Conservation (phyloP, 2,888 invertebrate genomes). For the Drosophila yooni region DNA sequence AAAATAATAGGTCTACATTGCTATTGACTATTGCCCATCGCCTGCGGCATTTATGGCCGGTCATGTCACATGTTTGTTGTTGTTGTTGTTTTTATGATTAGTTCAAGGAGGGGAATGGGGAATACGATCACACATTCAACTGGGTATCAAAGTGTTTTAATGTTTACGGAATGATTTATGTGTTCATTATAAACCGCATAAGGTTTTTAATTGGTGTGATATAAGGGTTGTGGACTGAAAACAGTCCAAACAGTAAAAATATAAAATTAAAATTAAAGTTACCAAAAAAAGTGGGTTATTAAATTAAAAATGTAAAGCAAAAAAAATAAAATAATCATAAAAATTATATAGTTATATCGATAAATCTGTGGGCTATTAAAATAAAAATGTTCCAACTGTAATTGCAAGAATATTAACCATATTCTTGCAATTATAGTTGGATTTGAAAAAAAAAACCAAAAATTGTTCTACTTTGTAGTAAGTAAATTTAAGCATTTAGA, state of each 20-base stretch:
- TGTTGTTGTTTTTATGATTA: conserved; percentile 57
- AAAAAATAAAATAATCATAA: not conserved
- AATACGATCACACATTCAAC: conserved; percentile 23
- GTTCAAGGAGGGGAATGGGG: conserved; percentile 35
- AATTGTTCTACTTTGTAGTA: not conserved
- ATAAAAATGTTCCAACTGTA: not conserved
- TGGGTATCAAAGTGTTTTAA: conserved; percentile 65
- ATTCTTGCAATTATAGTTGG: too few species aligned
- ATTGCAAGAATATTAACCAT: not conserved
- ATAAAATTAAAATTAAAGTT: not conserved
- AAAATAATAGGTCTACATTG: conserved; percentile 71
- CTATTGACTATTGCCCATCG: conserved; percentile 67
- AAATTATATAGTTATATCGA: not conserved
- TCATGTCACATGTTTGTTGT: conserved; percentile 33
- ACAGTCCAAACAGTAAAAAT: not conserved
- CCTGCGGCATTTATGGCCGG: conserved; percentile 27
- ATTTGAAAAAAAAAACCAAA: too few species aligned
- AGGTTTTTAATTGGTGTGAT: not conserved
- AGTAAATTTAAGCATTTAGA: not conserved
- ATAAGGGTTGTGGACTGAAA: too few species aligned
- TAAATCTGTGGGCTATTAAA: not conserved
- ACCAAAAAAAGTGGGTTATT: not conserved
- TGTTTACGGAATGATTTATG: conserved; percentile 62
- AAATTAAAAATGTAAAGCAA: not conserved
- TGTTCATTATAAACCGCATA: not conserved